A percentile compares a stretch with the other conserved stretches of the same genome.
phyloP scores from a whole-genome alignment of 2,888 invertebrate species.

The Drosophila meridiana region DNA sequence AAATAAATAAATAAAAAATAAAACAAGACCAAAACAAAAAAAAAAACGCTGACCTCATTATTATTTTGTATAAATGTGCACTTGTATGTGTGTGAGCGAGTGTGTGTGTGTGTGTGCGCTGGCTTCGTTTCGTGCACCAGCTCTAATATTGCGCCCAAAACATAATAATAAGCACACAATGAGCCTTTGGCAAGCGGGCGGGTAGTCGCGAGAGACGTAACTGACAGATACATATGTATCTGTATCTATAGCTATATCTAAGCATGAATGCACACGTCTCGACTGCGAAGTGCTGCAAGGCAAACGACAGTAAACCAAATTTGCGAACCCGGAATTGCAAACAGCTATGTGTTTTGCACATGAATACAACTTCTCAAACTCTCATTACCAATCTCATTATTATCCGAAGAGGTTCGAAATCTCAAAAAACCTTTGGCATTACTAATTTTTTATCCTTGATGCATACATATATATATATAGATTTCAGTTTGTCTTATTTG shows the following conservation, averaged over 20 bases:
- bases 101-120: constrained; percentile 29
- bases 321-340: constrained; percentile 39
- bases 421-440: neutral
- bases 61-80: constrained; percentile 65
- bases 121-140: constrained; percentile 67
- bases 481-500: no score
- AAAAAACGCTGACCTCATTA: constrained; percentile 77
- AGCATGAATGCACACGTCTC: constrained; percentile 24
- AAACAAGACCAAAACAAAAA: constrained; percentile 48
- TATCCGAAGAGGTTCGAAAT: neutral
- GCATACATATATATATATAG: no score
- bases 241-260: constrained; percentile 28
- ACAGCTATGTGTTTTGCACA: constrained; percentile 14
- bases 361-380: constrained; percentile 2
- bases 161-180: constrained; percentile 50
- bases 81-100: constrained; percentile 6
- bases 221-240: constrained; percentile 45
- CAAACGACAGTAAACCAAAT: constrained; percentile 22
- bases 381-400: neutral
- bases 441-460: neutral
- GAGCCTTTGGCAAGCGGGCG: constrained; percentile 24
- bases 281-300: constrained; percentile 27
- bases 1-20: constrained; percentile 51
- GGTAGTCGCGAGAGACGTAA: constrained; percentile 23
- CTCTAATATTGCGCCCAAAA: constrained; percentile 69